These are phyloP conservation scores for Nycticebus coucang DNA, from an alignment of 2,113 vertebrate species.

Conservation along the genomic window DNA sequence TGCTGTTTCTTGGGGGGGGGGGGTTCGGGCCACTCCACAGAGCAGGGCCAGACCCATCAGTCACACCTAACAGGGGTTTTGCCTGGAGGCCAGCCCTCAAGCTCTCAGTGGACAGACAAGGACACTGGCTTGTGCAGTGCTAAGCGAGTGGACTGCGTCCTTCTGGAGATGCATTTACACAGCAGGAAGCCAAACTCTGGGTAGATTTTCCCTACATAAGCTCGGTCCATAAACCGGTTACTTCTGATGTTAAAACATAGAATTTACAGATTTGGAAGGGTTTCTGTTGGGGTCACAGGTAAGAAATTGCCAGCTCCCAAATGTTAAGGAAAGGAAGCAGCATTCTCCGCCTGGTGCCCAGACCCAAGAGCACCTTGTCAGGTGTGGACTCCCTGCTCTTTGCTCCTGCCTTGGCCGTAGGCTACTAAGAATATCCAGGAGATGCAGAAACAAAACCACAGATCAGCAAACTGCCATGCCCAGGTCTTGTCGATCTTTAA, in stretches of 20 bases:
- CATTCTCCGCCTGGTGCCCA: background rate
- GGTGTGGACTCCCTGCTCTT: background rate
- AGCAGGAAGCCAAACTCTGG: too few relatives aligned
- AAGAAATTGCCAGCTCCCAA: background rate
- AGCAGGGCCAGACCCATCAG: background rate
- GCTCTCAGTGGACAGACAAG: background rate
- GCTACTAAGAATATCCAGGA: background rate
- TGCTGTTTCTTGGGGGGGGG: background rate
- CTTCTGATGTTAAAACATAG: background rate
- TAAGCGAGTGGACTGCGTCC: rapidly evolving
- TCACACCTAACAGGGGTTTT: background rate
- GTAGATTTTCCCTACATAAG: background rate
- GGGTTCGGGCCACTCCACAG: background rate
- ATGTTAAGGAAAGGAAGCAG: too few relatives aligned
- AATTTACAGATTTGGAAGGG: background rate
- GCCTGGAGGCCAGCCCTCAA: background rate
- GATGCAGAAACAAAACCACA: background rate
- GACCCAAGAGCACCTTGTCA: background rate
- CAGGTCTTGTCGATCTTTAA: background rate
- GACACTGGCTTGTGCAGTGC: background rate
- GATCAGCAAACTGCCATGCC: background rate
- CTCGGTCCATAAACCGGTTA: background rate
- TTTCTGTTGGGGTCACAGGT: background rate
- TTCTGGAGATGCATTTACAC: background rate
- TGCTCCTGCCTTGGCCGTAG: background rate